Base-by-base conservation (phyloP, 2,113 vertebrate species). In the Dissostichus mawsoni region DNA sequence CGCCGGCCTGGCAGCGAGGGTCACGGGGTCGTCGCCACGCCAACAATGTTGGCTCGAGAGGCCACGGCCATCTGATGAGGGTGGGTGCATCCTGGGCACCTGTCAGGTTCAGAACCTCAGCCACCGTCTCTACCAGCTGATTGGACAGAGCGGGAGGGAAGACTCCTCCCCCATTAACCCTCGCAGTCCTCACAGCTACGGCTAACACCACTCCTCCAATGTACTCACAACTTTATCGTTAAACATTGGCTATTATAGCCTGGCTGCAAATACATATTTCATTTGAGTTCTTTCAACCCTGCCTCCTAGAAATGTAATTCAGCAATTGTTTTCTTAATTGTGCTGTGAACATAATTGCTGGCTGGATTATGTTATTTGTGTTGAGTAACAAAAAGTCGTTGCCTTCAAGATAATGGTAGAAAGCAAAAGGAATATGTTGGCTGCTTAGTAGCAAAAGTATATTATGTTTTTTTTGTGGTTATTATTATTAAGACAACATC, bases 81-180 rank as follows among this genome's bases (percentile, higher is more conserved):
- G 96, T 96, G 23, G 96, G 77, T 98, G 97, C 13, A 90, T 95
- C 20, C 93, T 98, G 45, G 96, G 97, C 41, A 99, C 97, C 20
- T 98, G 98, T 90, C 97, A 97, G 77, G 96, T 97, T 66, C 97
- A 98, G 86, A 97, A 97, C 90, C 96, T 98, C 59, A 96, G 96
- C 77, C 96, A 98, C 71, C 96, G 97, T 41, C 95, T 98, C 4
- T 97, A 96, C 94, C 97, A 97, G 88, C 95, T 98, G 23, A 87
- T 96, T 70, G 95, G 95, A 29, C 96, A 94, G 23, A 88, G 87
- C 0, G 95, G 96, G 11, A 95, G 93, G 2, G 95, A 94, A 41
- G 94, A 96, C 80, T 93, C 93, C 0, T 95, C 95, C 23, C 97
- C 98, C 17, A 83, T 97, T 33, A 96, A 97, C 88, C 97, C 96